Evolutionary conservation across 2,888 invertebrate genomes (phyloP), one percentile per base, ranked within the genome.

Genomic region (Bombyx huttoni): DNA sequence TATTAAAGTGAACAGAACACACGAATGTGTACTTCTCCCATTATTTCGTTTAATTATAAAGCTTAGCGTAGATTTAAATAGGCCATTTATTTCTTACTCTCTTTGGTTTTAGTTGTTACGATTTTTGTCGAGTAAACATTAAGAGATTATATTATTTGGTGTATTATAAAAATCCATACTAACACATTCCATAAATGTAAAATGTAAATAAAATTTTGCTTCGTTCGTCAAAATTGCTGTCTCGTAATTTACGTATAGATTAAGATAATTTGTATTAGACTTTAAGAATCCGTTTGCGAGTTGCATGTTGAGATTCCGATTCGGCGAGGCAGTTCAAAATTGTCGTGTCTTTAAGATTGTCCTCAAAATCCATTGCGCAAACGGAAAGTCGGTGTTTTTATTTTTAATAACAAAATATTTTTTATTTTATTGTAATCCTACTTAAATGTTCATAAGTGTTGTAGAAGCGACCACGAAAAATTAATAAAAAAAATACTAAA

Each of bases 191-290:
- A 60, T 60, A 60, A 51, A 61, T 58, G 56, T 69, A 64, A 62
- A 55, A 51, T 76, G 83, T 78, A 78, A 71, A 78, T 81, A 84
- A 54, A 67, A 65, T 73, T 40, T 75, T 60, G 78, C 78, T 75
- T 75, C 65, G 61, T 59, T 68, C 68, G 64, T 57, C 46, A 7
- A 66, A 53, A 40, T 40, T 1, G 40, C 40, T 40, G 40, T 40
- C 40, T 40, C 2, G 40, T 40, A 40, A 40, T 40, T 40, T 40
- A 40, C 12, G 12, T 40, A 24, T 40, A 40, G 40, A 40, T 40
- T 40, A 40, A 40, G 40, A 40, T 40, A 40, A 61, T 40, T 40
- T 40, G 7, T 40, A 40, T 40, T 40, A 40, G 40, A 40, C 2
- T 40, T 40, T 40, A 40, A 40, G 40, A 12, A 7, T 40, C 12